phyloP scores from a whole-genome alignment of 2,113 vertebrate species.

The Saguinus imperator region DNA sequence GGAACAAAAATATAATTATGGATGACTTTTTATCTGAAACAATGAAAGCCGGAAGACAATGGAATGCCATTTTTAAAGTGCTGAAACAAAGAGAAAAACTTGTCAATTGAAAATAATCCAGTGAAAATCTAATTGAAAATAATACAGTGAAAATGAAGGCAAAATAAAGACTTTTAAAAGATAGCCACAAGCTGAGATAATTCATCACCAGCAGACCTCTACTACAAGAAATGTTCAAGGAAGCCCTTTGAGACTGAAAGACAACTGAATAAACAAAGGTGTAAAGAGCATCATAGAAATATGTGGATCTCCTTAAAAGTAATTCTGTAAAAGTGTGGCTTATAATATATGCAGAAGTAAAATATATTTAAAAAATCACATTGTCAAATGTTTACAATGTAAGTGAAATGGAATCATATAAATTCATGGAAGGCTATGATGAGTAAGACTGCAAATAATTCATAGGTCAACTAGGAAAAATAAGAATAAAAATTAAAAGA shows the following conservation, averaged over 20 bases:
- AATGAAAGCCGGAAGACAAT: conserved; percentile 49
- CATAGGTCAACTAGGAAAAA: background rate
- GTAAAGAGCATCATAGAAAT: background rate
- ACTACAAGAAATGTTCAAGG: conserved; percentile 4
- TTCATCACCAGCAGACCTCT: background rate
- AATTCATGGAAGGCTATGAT: background rate
- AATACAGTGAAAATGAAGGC: background rate
- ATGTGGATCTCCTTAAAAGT: background rate
- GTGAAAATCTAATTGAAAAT: background rate
- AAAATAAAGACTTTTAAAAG: background rate
- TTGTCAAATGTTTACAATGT: background rate
- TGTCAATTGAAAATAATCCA: background rate
- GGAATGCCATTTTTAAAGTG: background rate
- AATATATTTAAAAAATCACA: background rate
- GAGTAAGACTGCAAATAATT: background rate
- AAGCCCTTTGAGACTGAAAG: background rate
- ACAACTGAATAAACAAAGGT: background rate
- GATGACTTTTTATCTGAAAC: conserved; percentile 47
- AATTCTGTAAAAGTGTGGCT: background rate
- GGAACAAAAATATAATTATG: background rate
- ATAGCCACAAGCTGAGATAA: background rate
- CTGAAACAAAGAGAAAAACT: background rate
- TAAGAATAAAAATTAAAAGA: background rate
- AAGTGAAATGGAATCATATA: background rate
- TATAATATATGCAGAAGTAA: conserved; percentile 24